Conservation (phyloP, 2,113 vertebrate species). For the Asarcornis scutulata region DNA sequence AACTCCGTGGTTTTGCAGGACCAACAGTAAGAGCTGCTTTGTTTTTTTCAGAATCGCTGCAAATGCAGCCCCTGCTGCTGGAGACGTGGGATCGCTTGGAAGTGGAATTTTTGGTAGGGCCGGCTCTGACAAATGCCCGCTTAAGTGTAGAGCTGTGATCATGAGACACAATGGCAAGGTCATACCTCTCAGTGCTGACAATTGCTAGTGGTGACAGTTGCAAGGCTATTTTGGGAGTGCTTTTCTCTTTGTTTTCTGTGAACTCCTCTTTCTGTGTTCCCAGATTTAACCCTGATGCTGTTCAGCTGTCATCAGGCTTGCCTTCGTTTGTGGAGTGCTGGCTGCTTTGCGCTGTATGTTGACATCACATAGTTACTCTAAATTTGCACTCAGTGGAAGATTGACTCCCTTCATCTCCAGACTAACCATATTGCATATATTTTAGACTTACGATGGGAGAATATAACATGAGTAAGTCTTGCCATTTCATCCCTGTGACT, state of each 20-base stretch:
- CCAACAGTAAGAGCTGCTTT: background rate
- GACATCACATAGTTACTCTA: background rate
- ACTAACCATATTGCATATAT: background rate
- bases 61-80: background rate
- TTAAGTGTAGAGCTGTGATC: constrained; percentile 33
- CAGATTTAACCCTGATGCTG: constrained; percentile 68
- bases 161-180: constrained; percentile 60
- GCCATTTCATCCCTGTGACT: background rate
- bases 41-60: background rate
- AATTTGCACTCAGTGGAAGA: background rate
- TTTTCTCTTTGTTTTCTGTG: constrained; percentile 72
- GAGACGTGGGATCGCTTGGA: background rate
- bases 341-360: background rate
- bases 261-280: constrained; percentile 42
- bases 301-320: constrained; percentile 17
- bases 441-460: background rate
- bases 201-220: constrained; percentile 73
- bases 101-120: constrained; percentile 5
- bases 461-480: background rate
- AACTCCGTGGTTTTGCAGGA: background rate
- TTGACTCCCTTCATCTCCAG: background rate
- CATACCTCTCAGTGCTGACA: constrained; percentile 54
- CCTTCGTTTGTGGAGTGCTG: background rate
- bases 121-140: background rate
- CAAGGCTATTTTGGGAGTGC: constrained; percentile 75